Base-by-base conservation (phyloP, 2,113 vertebrate species). In the Chitala chitala region DNA sequence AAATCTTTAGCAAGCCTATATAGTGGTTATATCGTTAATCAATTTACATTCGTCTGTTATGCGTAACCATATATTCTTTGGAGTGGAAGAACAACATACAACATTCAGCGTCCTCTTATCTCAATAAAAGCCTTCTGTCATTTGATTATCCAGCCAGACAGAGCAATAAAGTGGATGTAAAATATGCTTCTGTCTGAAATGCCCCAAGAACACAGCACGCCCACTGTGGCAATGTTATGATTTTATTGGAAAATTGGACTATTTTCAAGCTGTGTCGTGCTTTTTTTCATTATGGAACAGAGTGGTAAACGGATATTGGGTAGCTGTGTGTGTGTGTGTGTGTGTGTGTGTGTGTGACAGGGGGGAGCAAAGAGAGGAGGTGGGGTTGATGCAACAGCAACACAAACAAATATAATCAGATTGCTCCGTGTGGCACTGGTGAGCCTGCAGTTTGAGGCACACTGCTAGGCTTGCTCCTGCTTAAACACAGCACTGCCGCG, bases 1-100 rank as follows among this genome's bases (percentile, higher is more conserved):
- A 73, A 82, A 76, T 56, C 79, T 38, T 13, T 61, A 77, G 68
- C 42, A 71, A 72, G 72, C 79, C 80, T 38, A 65, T 48, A 33
- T 73, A 42, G 56, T 20, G 12, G 44, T 69, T 46, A 82, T 83
- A 84, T 82, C 77, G 82, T 78, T 84, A 84, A 91, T 89, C 86
- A 86, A 79, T 83, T 78, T 76, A 50, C 74, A 76, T 72, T 82
- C 80, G 83, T 84, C 82, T 78, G 78, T 79, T 72, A 73, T 74
- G 63, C 13, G 86, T 82, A 89, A 87, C 84, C 69, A 55, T 85
- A 89, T 81, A 86, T 48, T 73, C 75, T 78, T 75, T 61, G 26
- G 22, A 79, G 80, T 36, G 72, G 77, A 77, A 79, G 80, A 83
- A 58, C 40, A 72, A 55, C 24, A 48, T 50, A 61, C 48, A 72